These are phyloP conservation scores for Sebastes cheni DNA, from an alignment of 2,797 vertebrate genomes.

Conservation along the genomic window DNA sequence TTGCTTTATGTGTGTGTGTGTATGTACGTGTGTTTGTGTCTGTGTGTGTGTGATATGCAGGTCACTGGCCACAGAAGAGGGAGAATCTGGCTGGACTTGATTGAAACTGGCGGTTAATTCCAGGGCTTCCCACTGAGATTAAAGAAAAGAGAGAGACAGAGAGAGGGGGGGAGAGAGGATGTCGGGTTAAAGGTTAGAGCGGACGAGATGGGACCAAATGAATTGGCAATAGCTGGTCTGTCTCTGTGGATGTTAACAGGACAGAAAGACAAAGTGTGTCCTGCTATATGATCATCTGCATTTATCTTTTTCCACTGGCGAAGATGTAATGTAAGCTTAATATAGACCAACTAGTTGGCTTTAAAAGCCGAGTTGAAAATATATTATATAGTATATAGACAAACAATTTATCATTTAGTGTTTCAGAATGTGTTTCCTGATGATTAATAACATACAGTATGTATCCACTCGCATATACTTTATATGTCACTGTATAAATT, in stretches of 20 bases:
- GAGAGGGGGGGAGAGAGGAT: conserved; percentile 9
- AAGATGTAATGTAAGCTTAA: not conserved
- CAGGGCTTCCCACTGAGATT: conserved; percentile 74
- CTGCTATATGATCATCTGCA: not conserved
- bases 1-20: conserved; percentile 23
- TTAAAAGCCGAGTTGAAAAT: not conserved
- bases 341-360: not conserved
- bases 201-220: conserved; percentile 40
- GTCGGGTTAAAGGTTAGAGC: conserved; percentile 44
- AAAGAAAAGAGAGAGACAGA: conserved; percentile 33
- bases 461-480: not conserved
- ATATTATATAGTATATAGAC: not conserved
- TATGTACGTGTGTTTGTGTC: not conserved
- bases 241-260: conserved; percentile 13
- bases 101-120: conserved; percentile 81
- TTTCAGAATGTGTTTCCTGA: not conserved
- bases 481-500: not conserved
- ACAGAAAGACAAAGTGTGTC: conserved; percentile 10
- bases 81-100: conserved; percentile 76
- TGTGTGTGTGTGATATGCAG: conserved; percentile 49
- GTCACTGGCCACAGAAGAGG: conserved; percentile 68
- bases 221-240: conserved; percentile 45
- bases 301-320: not conserved
- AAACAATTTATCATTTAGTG: not conserved
- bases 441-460: not conserved